Conservation (phyloP, 2,797 vertebrate genomes). For the Nyctibius grandis region DNA sequence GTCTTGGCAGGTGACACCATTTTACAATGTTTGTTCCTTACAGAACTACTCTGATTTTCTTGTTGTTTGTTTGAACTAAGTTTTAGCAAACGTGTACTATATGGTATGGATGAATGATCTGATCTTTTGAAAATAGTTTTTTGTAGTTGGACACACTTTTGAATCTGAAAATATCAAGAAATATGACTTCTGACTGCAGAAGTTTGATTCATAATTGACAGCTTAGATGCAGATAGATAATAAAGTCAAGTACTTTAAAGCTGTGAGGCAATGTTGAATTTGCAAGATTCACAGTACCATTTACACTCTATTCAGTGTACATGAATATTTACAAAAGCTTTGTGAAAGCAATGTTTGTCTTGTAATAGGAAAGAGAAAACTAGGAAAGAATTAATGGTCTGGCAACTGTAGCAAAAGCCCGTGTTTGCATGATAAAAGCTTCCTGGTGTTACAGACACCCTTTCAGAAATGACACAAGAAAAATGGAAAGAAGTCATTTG, state of each 20-base stretch:
- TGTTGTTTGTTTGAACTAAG: not conserved
- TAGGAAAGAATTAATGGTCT: not conserved
- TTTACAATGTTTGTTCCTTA: not conserved
- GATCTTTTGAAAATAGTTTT: not conserved
- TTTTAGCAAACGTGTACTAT: not conserved
- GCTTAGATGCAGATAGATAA: not conserved
- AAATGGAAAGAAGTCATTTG: not conserved
- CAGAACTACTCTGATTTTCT: not conserved
- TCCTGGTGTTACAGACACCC: not conserved
- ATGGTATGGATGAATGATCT: not conserved
- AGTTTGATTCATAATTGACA: not conserved
- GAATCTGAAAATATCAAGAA: not conserved
- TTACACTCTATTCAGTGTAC: not conserved
- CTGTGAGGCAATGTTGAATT: not conserved
- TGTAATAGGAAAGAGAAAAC: not conserved
- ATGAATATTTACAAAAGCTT: not conserved
- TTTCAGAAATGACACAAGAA: not conserved
- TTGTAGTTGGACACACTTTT: not conserved
- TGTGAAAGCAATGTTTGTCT: not conserved
- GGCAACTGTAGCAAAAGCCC: not conserved
- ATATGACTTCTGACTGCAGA: not conserved
- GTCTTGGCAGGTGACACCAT: not conserved
- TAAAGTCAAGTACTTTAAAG: not conserved
- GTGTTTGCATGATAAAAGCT: not conserved
- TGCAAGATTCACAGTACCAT: not conserved